A percentile compares a stretch with the other conserved stretches of the same genome.
Conservation (phyloP, 2,113 vertebrate genomes). For the Ictalurus punctatus region DNA sequence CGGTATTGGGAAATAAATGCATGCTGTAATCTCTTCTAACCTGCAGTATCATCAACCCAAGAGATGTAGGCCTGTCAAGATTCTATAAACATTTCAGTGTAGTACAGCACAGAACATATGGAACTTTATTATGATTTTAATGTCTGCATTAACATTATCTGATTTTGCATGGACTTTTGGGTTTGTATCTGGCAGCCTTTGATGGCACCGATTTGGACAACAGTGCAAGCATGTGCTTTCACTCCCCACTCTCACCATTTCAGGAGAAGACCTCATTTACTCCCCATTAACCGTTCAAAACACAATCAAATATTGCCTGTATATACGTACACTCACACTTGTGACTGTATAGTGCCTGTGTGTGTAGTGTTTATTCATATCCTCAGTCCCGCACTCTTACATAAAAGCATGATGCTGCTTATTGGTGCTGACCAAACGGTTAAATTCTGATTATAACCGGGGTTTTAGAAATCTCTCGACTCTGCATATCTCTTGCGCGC, state of each 20-base stretch:
- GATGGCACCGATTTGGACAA: neutral
- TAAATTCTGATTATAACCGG: constrained; percentile 34
- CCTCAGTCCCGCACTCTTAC: constrained; percentile 26
- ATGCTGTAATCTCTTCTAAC: neutral
- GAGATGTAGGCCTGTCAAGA: neutral
- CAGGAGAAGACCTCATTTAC: constrained; percentile 32
- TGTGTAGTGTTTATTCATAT: neutral
- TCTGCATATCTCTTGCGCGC: neutral
- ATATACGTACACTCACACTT: neutral
- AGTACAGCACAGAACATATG: neutral
- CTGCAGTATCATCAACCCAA: neutral
- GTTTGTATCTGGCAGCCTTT: neutral
- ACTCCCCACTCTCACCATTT: neutral
- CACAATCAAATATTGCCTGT: neutral
- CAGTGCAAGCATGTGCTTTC: neutral
- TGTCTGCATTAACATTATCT: neutral
- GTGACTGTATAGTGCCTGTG: neutral
- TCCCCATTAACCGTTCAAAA: neutral
- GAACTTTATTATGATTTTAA: neutral
- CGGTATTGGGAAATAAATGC: neutral
- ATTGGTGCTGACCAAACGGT: neutral
- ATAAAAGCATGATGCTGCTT: constrained; percentile 37
- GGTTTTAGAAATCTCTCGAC: constrained; percentile 8
- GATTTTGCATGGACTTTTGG: neutral
- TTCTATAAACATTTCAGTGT: neutral